Evolutionary conservation across 1,140 invertebrate species (phyloP).

Genomic region (Onthophagus taurus): DNA sequence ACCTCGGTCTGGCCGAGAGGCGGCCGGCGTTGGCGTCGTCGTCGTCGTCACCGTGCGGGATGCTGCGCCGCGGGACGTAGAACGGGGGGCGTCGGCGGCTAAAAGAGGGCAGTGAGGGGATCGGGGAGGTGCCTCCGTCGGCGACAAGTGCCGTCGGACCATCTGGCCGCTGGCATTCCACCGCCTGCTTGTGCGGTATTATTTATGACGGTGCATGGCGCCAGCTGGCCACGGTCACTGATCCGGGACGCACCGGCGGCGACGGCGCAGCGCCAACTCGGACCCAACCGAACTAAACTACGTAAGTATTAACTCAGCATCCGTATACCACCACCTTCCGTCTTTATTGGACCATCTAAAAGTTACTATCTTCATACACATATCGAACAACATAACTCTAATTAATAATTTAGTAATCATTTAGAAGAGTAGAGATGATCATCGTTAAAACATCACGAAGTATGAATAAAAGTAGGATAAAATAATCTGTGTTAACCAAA

Average conservation of each 20-base stretch:
- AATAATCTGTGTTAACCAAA: too few species aligned
- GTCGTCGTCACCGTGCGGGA: constrained; percentile 19
- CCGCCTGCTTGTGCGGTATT: constrained; percentile 36
- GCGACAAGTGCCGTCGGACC: constrained; percentile 24
- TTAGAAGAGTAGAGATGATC: too few species aligned
- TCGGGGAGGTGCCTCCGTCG: background rate
- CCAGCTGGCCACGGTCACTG: constrained; percentile 40
- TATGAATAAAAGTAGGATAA: too few species aligned
- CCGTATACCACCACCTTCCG: background rate
- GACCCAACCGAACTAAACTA: background rate
- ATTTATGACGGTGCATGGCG: constrained; percentile 37
- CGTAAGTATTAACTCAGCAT: background rate
- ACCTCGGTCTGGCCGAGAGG: constrained; percentile 17
- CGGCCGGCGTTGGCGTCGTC: constrained; percentile 23
- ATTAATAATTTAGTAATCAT: constrained; percentile 1
- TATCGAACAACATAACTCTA: background rate
- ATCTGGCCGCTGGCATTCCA: constrained; percentile 36
- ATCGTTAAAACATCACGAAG: too few species aligned
- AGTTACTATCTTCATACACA: background rate
- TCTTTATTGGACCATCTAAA: background rate
- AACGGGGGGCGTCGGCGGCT: background rate
- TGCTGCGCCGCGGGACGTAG: constrained; percentile 20
- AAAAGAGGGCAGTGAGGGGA: background rate
- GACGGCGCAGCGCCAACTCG: constrained; percentile 1
- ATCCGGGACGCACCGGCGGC: constrained; percentile 20